Conservation (phyloP, 2,797 vertebrate genomes). For the Dallia pectoralis region DNA sequence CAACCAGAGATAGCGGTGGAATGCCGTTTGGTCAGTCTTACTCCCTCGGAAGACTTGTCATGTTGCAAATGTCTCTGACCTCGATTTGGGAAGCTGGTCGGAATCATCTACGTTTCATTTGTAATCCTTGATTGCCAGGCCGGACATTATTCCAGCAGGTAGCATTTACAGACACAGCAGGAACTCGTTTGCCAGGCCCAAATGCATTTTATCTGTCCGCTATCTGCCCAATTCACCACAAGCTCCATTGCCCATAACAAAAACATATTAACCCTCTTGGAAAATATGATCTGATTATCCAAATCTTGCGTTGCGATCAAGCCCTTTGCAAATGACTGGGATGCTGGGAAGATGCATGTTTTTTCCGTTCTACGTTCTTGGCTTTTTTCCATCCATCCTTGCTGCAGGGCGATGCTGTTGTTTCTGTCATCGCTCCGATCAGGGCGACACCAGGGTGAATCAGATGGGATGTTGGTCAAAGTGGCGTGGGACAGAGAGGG, state of each 20-base stretch:
- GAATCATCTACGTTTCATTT: conserved; percentile 32
- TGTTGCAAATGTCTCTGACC: conserved; percentile 54
- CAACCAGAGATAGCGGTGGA: conserved; percentile 62
- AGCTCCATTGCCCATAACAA: conserved; percentile 18
- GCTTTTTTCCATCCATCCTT: conserved; percentile 47
- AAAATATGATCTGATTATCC: conserved; percentile 37
- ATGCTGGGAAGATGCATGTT: conserved; percentile 29
- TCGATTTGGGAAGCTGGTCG: conserved; percentile 51
- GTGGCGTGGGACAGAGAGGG: conserved; percentile 19
- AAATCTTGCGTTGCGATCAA: conserved; percentile 38
- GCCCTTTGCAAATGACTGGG: conserved; percentile 34
- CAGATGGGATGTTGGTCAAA: conserved; percentile 32
- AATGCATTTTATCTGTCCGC: conserved; percentile 45
- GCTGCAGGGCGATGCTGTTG: conserved; percentile 28
- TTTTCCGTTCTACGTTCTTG: conserved; percentile 17
- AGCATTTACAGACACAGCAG: conserved; percentile 23
- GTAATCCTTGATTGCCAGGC: conserved; percentile 21
- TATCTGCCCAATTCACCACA: conserved; percentile 24
- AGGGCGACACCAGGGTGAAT: conserved; percentile 50
- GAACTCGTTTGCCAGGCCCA: conserved; percentile 12
- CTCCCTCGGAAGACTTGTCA: conserved; percentile 32
- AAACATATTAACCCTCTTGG: conserved; percentile 31
- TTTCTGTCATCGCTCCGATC: conserved; percentile 18
- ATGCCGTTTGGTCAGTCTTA: conserved; percentile 63
- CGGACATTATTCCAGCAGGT: not conserved